Evolutionary conservation across 1,140 invertebrate genomes (phyloP), one percentile per base, ranked within the genome.

Genomic region (Ips nitidus): DNA sequence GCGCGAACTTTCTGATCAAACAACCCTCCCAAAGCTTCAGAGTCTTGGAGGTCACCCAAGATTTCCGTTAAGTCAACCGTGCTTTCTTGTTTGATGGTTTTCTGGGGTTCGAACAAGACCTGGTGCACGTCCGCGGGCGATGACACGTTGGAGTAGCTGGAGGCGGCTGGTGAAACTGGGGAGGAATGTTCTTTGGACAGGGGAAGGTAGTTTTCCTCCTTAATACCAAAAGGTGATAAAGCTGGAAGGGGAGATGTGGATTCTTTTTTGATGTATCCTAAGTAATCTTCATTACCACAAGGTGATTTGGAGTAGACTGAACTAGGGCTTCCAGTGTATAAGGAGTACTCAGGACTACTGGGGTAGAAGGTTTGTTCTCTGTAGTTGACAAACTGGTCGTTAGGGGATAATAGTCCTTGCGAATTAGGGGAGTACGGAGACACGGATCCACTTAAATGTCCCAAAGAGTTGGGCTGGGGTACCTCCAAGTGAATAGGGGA

Each of bases 21-120:
- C 55, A 82, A 74, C 3, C 76, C 45, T 62, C 73, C 41, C 5
- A 78, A 61, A 22, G 67, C 72, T 6, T 73, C 66, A 7, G 62
- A 59, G 50, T 73, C 66, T 79, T 82, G 82, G 55, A 83, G 83
- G 36, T 66, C 69, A 79, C 83, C 82, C 45, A 84, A 82, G 53
- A 85, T 81, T 1, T 81, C 80, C 4, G 83, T 75, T 8, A 86
- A 79, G 39, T 77, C 77, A 2, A 77, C 75, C 0, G 77, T 75
- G 39, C 71, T 74, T 58, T 80, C 79, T 61, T 80, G 75, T 65
- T 80, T 80, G 37, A 80, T 78, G 67, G 72, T 72, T 66, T 78
- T 79, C 40, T 77, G 71, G 39, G 69, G 70, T 42, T 73, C 75
- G 47, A 77, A 65, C 3, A 75, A 43, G 7, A 77, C 69, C 60